phyloP scores from a whole-genome alignment of 2,888 invertebrate species.

The Phorcus lineatus region DNA sequence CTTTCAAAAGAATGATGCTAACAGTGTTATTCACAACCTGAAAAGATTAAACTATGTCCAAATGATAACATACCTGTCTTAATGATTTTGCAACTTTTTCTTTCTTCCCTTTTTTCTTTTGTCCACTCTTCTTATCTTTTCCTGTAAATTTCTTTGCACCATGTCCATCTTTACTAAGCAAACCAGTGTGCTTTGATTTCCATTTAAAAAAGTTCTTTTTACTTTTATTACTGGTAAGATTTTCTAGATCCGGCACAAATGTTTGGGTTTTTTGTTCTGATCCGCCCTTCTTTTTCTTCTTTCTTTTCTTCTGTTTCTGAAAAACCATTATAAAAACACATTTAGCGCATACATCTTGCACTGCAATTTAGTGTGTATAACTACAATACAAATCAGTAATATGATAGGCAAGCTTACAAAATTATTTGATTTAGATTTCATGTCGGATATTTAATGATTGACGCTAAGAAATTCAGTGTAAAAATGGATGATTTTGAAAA shows the following conservation, averaged over 20 bases:
- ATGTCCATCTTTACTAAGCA: background rate
- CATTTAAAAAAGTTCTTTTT: background rate
- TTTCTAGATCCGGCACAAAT: background rate
- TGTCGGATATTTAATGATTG: no score
- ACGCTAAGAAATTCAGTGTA: no score
- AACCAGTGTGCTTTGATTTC: background rate
- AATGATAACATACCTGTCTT: background rate
- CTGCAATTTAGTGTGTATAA: no score
- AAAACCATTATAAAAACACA: background rate
- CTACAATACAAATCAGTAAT: no score
- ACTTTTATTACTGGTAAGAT: background rate
- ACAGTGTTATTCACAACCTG: no score
- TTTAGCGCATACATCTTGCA: no score
- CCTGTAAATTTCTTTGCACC: conserved; percentile 24
- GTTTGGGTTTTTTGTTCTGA: background rate
- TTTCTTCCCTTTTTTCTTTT: conserved; percentile 20
- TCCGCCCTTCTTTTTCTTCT: background rate
- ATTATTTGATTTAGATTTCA: no score
- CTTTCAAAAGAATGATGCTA: no score
- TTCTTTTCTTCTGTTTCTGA: conserved; percentile 1
- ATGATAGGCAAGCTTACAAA: no score
- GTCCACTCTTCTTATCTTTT: conserved; percentile 19
- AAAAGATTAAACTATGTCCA: background rate
- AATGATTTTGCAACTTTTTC: conserved; percentile 14
- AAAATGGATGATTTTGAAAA: no score